A percentile compares a stretch with the other conserved stretches of the same genome.
phyloP scores from a whole-genome alignment of 1,140 invertebrate genomes.

The Belonocnema kinseyi region DNA sequence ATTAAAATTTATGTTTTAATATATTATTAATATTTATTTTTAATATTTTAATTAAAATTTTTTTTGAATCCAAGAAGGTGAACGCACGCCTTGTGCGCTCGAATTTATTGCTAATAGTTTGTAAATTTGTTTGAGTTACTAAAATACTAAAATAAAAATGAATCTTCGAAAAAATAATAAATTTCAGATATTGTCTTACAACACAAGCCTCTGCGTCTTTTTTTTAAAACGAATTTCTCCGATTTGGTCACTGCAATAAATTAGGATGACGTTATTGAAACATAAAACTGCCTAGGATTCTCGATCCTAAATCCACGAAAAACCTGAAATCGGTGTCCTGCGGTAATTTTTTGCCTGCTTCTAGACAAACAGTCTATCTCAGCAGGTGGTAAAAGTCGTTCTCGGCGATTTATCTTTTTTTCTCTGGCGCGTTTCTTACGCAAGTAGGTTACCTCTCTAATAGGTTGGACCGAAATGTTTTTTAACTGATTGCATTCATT shows the following conservation, averaged over 20 bases:
- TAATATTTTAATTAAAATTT: too few relatives aligned
- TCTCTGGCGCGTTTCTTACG: not conserved
- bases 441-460: constrained; percentile 4
- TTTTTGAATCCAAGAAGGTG: too few relatives aligned
- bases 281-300: not conserved
- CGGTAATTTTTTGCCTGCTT: constrained; percentile 7
- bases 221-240: not conserved
- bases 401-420: constrained; percentile 11
- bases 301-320: not conserved
- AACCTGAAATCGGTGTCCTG: constrained; percentile 17
- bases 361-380: constrained; percentile 30
- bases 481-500: too few relatives aligned
- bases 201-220: not conserved
- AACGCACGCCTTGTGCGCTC: too few relatives aligned
- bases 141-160: too few relatives aligned
- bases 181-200: too few relatives aligned
- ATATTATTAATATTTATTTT: too few relatives aligned
- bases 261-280: constrained; percentile 11
- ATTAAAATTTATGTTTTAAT: too few relatives aligned
- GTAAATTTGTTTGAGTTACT: too few relatives aligned
- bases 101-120: too few relatives aligned
- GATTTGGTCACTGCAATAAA: constrained; percentile 4
- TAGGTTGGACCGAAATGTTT: too few relatives aligned
- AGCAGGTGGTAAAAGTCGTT: constrained; percentile 24
- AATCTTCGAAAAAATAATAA: too few relatives aligned